phyloP scores from a whole-genome alignment of 2,113 vertebrate species.

The Lathamus discolor region DNA sequence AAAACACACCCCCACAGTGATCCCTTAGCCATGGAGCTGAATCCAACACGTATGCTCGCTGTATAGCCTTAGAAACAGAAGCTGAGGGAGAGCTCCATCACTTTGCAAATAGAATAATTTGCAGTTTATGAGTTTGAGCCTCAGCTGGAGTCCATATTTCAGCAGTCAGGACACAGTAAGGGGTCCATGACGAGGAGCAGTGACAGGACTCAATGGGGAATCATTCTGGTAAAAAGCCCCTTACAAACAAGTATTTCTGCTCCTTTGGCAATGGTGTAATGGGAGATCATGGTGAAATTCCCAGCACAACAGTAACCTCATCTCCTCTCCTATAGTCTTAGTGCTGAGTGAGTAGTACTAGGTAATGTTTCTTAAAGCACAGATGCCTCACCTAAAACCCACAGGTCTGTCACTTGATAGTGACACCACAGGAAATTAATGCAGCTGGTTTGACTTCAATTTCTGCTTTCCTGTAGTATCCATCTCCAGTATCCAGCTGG shows the following conservation, averaged over 20 bases:
- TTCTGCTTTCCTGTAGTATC: background rate
- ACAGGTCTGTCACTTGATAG: background rate
- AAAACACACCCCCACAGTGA: background rate
- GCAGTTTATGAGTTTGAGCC: fast-evolving
- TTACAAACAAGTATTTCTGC: background rate
- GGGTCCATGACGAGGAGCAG: background rate
- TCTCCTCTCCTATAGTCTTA: background rate
- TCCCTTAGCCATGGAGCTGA: background rate
- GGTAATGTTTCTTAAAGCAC: background rate
- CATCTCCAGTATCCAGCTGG: background rate
- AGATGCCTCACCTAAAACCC: background rate
- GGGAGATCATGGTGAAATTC: background rate
- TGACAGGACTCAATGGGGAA: background rate
- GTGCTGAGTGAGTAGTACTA: background rate
- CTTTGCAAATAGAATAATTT: too few relatives aligned
- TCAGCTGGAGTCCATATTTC: background rate
- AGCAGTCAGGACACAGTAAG: background rate
- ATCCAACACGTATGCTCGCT: fast-evolving
- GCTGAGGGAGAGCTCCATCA: background rate
- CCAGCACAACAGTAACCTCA: background rate
- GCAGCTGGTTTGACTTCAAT: background rate
- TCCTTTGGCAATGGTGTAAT: background rate
- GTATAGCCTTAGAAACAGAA: background rate
- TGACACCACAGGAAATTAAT: background rate
- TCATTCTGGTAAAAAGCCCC: background rate